Conservation (phyloP, 64 coral and sea anemone genomes). For the Actinia equina region DNA sequence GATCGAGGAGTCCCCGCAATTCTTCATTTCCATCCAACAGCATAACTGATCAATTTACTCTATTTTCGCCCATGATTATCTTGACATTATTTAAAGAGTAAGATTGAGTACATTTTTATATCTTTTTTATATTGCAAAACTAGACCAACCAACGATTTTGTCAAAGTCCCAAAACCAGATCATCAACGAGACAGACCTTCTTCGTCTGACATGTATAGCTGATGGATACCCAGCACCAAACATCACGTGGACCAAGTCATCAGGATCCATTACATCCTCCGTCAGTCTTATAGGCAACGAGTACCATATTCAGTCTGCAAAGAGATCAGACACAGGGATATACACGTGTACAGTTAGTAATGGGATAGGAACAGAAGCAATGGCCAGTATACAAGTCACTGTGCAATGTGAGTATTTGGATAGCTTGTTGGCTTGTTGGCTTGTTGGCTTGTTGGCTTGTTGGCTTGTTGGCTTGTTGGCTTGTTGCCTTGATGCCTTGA, state of each 20-base stretch:
- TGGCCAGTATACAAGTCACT: background rate
- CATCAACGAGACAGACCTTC: background rate
- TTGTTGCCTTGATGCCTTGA: no score
- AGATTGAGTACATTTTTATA: no score
- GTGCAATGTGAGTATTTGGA: slow-evolving; percentile 52
- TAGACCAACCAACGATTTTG: slow-evolving; percentile 12
- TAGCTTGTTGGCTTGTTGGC: no score
- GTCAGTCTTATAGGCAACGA: background rate
- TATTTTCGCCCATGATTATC: no score
- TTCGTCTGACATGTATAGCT: slow-evolving; percentile 8
- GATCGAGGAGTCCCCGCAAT: no score
- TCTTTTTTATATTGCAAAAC: no score
- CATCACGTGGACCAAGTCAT: slow-evolving; percentile 29
- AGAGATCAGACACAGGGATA: background rate
- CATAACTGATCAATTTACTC: no score
- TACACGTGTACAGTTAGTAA: slow-evolving; percentile 41
- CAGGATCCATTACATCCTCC: background rate
- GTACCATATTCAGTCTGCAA: background rate
- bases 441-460: no score
- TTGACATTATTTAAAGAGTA: no score
- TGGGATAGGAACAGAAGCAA: slow-evolving; percentile 14
- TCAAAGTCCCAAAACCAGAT: slow-evolving; percentile 10
- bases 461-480: no score
- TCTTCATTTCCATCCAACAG: no score
- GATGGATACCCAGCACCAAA: slow-evolving; percentile 27